Percentiles rank a stretch among this genome's conserved stretches.
These are phyloP conservation scores for Aix galericulata DNA, from an alignment of 2,113 vertebrate species.

Conservation along the genomic window DNA sequence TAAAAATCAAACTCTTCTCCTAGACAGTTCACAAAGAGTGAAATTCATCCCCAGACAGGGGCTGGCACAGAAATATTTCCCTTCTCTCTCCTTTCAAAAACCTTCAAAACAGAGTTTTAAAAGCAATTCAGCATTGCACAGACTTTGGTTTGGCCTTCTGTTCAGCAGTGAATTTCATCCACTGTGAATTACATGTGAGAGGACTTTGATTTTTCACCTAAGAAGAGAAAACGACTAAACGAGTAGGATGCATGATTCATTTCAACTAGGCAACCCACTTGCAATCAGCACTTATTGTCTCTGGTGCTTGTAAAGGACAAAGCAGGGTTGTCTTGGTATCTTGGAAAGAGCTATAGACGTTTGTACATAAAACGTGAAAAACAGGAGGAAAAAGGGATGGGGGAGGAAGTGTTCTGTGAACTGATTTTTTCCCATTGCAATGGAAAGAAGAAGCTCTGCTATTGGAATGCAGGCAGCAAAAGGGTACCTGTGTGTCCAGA, in stretches of 20 bases:
- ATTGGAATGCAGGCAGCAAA: neutral
- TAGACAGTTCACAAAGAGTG: neutral
- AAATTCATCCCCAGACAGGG: neutral
- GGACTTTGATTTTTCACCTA: conserved; percentile 59
- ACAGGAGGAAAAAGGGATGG: neutral
- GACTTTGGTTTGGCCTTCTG: neutral
- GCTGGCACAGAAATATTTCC: neutral
- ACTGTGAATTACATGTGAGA: conserved; percentile 27
- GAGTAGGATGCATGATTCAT: conserved; percentile 4
- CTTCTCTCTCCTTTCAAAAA: neutral
- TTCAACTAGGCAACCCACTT: conserved; percentile 1
- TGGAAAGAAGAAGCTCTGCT: neutral
- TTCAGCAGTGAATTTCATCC: conserved; percentile 1
- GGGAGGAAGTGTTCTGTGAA: neutral
- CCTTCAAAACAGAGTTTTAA: neutral
- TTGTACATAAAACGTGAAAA: conserved; percentile 20
- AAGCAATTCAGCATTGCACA: conserved; percentile 12
- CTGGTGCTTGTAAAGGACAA: conserved; percentile 16
- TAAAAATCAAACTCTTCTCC: conserved; percentile 14
- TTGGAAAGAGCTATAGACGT: neutral
- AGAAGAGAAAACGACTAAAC: conserved; percentile 18
- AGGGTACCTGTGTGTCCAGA: neutral
- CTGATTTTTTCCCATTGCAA: neutral
- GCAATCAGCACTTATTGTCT: conserved; percentile 66
- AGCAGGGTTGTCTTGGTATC: neutral